A percentile compares a stretch with the other conserved stretches of the same genome.
Evolutionary conservation across 2,888 invertebrate species (phyloP).

Genomic region (Mystacides longicornis): DNA sequence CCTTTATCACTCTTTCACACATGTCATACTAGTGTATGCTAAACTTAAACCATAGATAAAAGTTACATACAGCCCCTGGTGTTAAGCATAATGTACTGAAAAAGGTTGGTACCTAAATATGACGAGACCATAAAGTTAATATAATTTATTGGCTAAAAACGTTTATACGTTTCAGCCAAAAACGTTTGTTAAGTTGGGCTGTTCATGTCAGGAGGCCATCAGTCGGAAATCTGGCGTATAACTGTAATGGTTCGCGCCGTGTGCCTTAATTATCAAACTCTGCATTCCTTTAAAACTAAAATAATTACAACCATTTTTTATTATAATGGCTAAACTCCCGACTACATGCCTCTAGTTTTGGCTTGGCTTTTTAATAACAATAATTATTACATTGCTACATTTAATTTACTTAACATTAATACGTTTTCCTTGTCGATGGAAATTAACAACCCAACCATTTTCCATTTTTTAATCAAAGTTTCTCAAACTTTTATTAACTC

Average conservation of each 20-base stretch:
- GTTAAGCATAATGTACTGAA: too few relatives aligned
- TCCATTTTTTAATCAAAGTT: too few relatives aligned
- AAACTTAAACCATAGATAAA: too few relatives aligned
- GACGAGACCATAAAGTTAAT: too few relatives aligned
- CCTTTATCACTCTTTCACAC: too few relatives aligned
- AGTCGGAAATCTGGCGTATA: neutral
- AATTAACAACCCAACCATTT: neutral
- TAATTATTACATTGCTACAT: neutral
- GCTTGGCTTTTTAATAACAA: neutral
- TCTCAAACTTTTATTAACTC: too few relatives aligned
- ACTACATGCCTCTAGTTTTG: neutral
- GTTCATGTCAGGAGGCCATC: neutral
- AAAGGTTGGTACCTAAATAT: too few relatives aligned
- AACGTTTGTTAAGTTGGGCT: neutral
- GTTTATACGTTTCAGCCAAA: too few relatives aligned
- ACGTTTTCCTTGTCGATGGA: neutral
- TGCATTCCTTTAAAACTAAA: neutral
- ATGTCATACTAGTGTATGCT: too few relatives aligned
- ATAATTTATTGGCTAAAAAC: too few relatives aligned
- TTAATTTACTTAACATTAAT: neutral
- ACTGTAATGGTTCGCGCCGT: neutral
- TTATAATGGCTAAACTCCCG: neutral
- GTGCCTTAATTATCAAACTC: neutral
- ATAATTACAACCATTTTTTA: neutral
- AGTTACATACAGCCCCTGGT: too few relatives aligned